phyloP scores from a whole-genome alignment of 1,140 invertebrate genomes.

The Pteromalus puparum region DNA sequence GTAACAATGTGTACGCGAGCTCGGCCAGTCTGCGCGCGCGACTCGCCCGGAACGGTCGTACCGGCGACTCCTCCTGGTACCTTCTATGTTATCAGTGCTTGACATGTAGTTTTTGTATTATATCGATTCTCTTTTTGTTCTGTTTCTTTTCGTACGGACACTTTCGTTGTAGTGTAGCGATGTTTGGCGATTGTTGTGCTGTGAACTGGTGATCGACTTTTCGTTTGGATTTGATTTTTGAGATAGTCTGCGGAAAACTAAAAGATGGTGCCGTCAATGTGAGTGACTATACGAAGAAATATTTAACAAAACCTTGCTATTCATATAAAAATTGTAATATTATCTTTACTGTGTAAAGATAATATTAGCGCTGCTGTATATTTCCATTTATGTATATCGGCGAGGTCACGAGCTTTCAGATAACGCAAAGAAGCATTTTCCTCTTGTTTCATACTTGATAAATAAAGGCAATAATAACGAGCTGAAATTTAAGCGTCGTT shows the following conservation, averaged over 20 bases:
- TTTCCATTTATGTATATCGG: too few relatives aligned
- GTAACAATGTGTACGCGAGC: constrained; percentile 43
- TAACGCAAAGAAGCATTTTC: too few relatives aligned
- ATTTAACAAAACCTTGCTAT: too few relatives aligned
- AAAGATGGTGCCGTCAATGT: not conserved
- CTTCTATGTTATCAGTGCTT: not conserved
- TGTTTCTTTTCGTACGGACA: not conserved
- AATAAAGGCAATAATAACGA: not conserved
- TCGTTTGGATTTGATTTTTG: not conserved
- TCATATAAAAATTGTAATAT: too few relatives aligned
- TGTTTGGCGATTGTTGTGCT: not conserved
- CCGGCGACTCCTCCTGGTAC: not conserved
- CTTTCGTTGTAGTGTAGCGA: not conserved
- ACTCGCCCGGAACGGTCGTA: constrained; percentile 35
- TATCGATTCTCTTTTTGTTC: constrained; percentile 7
- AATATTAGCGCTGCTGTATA: too few relatives aligned
- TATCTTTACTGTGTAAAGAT: too few relatives aligned
- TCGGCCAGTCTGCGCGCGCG: constrained; percentile 35
- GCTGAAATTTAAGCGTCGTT: not conserved
- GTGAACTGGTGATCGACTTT: not conserved
- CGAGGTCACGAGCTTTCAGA: too few relatives aligned
- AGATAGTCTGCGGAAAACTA: not conserved
- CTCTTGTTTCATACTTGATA: too few relatives aligned
- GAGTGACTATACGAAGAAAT: not conserved
- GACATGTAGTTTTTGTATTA: constrained; percentile 8